These are phyloP conservation scores for Ceuthmochares aereus DNA, from an alignment of 2,113 vertebrate genomes.

Conservation along the genomic window DNA sequence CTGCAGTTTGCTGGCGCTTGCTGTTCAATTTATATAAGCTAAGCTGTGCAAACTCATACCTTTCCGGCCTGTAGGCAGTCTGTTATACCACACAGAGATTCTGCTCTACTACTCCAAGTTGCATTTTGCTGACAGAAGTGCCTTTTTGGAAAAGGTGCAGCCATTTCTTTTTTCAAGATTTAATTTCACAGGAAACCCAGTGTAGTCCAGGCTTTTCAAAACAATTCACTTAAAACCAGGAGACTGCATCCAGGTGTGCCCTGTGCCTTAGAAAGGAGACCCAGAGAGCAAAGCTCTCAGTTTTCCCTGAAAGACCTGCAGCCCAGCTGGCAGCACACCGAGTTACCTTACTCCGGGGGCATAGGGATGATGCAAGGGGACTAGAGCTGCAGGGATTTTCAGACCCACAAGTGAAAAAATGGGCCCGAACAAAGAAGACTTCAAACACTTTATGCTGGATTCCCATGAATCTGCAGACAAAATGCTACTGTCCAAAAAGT, in stretches of 20 bases:
- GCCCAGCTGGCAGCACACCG: not conserved
- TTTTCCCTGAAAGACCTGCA: not conserved
- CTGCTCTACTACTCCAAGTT: not conserved
- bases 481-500: not conserved
- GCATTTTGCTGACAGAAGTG: slow-evolving; percentile 20
- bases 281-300: not conserved
- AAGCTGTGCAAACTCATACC: slow-evolving; percentile 49
- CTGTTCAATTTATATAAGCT: slow-evolving; percentile 48
- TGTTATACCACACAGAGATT: not conserved
- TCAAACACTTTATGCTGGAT: not conserved
- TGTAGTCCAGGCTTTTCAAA: not conserved
- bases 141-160: not conserved
- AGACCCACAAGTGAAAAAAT: not conserved
- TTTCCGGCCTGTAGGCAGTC: slow-evolving; percentile 30
- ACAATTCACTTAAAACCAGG: not conserved
- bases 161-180: not conserved
- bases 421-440: not conserved
- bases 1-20: slow-evolving; percentile 53
- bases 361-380: not conserved
- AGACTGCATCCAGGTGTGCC: not conserved
- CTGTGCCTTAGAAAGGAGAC: not conserved
- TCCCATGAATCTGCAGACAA: not conserved
- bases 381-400: not conserved
- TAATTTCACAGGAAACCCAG: slow-evolving; percentile 20
- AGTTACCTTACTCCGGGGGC: not conserved